Evolutionary conservation across 1,140 invertebrate genomes (phyloP), one percentile per base, ranked within the genome.

Genomic region (Palaemon carinicauda): DNA sequence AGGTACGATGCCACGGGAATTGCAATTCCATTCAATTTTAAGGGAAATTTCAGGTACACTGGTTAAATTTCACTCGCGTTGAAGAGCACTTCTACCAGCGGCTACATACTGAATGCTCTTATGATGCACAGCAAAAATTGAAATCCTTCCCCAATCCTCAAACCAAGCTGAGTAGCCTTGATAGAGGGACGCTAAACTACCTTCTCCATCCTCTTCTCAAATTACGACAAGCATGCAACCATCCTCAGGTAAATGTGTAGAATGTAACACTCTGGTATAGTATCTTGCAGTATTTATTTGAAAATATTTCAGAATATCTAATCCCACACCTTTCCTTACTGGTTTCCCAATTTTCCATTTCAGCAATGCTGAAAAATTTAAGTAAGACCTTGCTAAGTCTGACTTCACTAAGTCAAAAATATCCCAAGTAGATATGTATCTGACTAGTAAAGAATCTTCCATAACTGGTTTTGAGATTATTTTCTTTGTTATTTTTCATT

Each of bases 181-280:
- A 93, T 86, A 89, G 92, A 79, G 88, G 91, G n/a, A 92, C 91
- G 19, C 80, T 93, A 17, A 90, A 90, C 80, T 90, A 93, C 91
- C 86, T 96, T 56, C 89, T 96, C 83, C 91, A 91, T 80, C 95
- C 95, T 3, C 91, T 96, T 52, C 89, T 95, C 56, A 92, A 93
- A 56, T 91, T 96, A 56, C 92, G 95, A 1, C 94, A 96, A 91
- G 95, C 95, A 1, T 96, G 95, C 90, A 94, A 94, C 24, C 94
- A 96, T 91, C 95, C 95, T 1, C 94, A 95, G 90, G 92, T 89
- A 65, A 24, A 29, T 4, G 41, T 12, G 12, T 12, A 41, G 41
- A 41, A 41, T 41, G 7, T 41, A 9, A 41, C 41, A 5, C 41
- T 4, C 41, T 41, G 41, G 41, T 41, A 41, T 41, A 4, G 12